Evolutionary conservation across 2,888 invertebrate species (phyloP), one percentile per base, ranked within the genome.

Genomic region (Danaus chrysippus): DNA sequence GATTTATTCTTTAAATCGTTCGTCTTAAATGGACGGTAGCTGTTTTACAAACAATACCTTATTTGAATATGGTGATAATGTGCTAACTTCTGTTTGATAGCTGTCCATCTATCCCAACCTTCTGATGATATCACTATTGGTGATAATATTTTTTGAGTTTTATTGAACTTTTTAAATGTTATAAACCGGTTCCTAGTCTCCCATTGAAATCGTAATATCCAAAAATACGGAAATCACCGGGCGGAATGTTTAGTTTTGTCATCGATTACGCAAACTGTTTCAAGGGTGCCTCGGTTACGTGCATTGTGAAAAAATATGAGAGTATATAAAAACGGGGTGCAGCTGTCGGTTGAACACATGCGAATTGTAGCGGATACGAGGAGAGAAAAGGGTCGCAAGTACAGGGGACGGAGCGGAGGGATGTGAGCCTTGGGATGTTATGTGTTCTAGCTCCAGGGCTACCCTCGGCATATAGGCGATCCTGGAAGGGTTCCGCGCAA

Each of bases 261-360:
- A 90, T 91, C 89, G 88, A 91, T 91, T 91, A 88, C 91, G 91
- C 91, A 91, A 91, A 91, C 91, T 90, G 90, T 91, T 91, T 91
- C 91, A 91, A 91, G 91, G 91, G 91, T 91, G 89, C 87, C 85
- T 78, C 81, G 81, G 74, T 79, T 74, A 78, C 78, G 77, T 78
- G 81, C 76, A 87, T 88, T 88, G 88, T 88, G 87, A 91, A 91
- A 91, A 91, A 91, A 88, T 87, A 83, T 81, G 82, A 87, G 89
- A 87, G 90, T 88, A 87, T 84, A 89, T 87, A 91, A 91, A 91
- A 90, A 91, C 88, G 76, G 74, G 80, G 73, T 85, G 91, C 91
- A 91, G 91, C 91, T 91, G 91, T 87, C 87, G 84, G 71, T 77
- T 81, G 82, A 87, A 87, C 91, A 91, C 90, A 91, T 90, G 91